Conservation (phyloP, 2,888 invertebrate genomes). For the Gastrophysa polygoni region DNA sequence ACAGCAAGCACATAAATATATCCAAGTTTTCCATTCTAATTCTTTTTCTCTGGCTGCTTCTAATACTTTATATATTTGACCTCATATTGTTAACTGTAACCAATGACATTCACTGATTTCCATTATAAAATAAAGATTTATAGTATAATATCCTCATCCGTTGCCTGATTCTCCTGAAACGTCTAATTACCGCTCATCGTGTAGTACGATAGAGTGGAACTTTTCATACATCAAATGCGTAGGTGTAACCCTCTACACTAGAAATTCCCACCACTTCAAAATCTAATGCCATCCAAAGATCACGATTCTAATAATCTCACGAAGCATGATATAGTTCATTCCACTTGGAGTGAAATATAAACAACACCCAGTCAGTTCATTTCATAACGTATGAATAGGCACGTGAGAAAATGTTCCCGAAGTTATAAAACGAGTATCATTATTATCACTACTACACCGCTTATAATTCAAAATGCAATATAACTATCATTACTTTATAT, state of each 20-base stretch:
- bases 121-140: too few relatives aligned
- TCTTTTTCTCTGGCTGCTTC: too few relatives aligned
- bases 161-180: too few relatives aligned
- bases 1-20: too few relatives aligned
- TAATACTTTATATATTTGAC: too few relatives aligned
- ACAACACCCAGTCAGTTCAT: neutral
- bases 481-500: neutral
- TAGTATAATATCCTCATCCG: too few relatives aligned
- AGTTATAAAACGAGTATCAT: constrained; percentile 17
- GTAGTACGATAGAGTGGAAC: too few relatives aligned
- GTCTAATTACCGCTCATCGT: too few relatives aligned
- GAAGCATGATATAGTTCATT: neutral
- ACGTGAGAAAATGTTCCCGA: constrained; percentile 28
- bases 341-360: neutral
- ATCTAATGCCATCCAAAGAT: neutral
- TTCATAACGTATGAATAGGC: constrained; percentile 19
- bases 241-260: neutral
- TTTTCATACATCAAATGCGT: too few relatives aligned
- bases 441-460: neutral
- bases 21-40: too few relatives aligned
- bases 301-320: neutral
- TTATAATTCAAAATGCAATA: neutral
- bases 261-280: neutral
- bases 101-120: too few relatives aligned
- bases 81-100: too few relatives aligned